These are phyloP conservation scores for Melinopterus prodromus DNA, from an alignment of 2,888 invertebrate species.

Conservation along the genomic window DNA sequence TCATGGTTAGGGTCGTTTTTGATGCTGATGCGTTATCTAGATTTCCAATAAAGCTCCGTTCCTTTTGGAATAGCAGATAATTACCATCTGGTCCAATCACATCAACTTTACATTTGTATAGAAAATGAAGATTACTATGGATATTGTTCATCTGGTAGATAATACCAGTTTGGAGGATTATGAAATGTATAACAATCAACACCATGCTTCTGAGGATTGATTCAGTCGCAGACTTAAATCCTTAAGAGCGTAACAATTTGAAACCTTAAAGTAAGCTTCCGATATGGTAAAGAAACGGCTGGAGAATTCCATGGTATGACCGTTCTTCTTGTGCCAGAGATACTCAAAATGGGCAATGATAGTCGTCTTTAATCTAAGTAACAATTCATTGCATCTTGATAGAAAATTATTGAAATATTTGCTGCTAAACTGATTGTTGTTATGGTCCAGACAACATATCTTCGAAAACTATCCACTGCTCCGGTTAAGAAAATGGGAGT, in stretches of 20 bases:
- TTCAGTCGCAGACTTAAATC: constrained; percentile 36
- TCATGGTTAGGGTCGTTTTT: constrained; percentile 45
- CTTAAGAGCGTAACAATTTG: constrained; percentile 32
- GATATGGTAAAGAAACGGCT: constrained; percentile 37
- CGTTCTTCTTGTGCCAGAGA: constrained; percentile 42
- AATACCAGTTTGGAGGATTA: constrained; percentile 35
- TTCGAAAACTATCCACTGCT: constrained; percentile 29
- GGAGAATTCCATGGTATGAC: constrained; percentile 34
- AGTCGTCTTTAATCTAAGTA: constrained; percentile 44
- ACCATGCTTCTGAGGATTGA: constrained; percentile 39
- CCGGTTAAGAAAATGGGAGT: background rate
- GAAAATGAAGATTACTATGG: constrained; percentile 41
- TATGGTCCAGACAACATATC: constrained; percentile 32
- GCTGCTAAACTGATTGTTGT: constrained; percentile 34
- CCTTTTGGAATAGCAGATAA: constrained; percentile 37
- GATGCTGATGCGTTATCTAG: constrained; percentile 39
- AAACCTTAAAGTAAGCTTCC: constrained; percentile 41
- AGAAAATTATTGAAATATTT: constrained; percentile 40
- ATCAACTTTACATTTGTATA: constrained; percentile 45
- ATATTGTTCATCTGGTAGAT: constrained; percentile 43
- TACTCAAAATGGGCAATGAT: constrained; percentile 47
- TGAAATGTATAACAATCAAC: constrained; percentile 33
- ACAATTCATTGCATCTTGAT: constrained; percentile 46
- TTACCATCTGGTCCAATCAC: constrained; percentile 46
- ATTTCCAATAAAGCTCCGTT: constrained; percentile 47